These are phyloP conservation scores for Metalampra italica DNA, from an alignment of 2,888 invertebrate species.

Conservation along the genomic window DNA sequence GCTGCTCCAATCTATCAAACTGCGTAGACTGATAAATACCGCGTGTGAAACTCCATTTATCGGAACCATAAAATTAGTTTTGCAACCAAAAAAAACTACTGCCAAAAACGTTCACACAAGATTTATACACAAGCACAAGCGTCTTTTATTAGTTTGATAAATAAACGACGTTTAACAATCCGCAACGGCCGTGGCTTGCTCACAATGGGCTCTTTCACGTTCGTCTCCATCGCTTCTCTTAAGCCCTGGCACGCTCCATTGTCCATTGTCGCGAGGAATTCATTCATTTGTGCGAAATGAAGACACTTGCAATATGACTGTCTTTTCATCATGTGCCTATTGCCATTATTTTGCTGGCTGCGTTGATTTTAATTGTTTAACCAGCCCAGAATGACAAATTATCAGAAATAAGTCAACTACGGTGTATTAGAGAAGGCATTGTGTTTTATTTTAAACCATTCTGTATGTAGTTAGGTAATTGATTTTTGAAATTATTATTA, in stretches of 20 bases:
- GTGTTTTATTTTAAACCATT: too few relatives aligned
- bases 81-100: too few relatives aligned
- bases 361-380: background rate
- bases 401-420: background rate
- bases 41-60: too few relatives aligned
- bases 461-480: too few relatives aligned
- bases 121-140: background rate
- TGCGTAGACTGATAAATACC: too few relatives aligned
- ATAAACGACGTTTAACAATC: slow-evolving; percentile 10
- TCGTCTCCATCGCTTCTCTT: slow-evolving; percentile 12
- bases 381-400: too few relatives aligned
- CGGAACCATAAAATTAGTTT: too few relatives aligned
- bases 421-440: background rate
- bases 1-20: too few relatives aligned
- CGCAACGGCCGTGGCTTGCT: slow-evolving; percentile 12
- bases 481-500: too few relatives aligned
- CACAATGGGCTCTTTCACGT: slow-evolving; percentile 28
- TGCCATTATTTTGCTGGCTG: slow-evolving; percentile 22
- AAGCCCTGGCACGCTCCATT: slow-evolving; percentile 44
- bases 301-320: slow-evolving; percentile 32
- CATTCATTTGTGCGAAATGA: slow-evolving; percentile 58
- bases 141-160: slow-evolving; percentile 6
- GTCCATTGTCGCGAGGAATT: slow-evolving; percentile 63
- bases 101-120: too few relatives aligned
- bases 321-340: slow-evolving; percentile 39